Percentiles rank a stretch among this genome's conserved stretches.
phyloP scores from a whole-genome alignment of 2,888 invertebrate species.

The Caprella mutica region DNA sequence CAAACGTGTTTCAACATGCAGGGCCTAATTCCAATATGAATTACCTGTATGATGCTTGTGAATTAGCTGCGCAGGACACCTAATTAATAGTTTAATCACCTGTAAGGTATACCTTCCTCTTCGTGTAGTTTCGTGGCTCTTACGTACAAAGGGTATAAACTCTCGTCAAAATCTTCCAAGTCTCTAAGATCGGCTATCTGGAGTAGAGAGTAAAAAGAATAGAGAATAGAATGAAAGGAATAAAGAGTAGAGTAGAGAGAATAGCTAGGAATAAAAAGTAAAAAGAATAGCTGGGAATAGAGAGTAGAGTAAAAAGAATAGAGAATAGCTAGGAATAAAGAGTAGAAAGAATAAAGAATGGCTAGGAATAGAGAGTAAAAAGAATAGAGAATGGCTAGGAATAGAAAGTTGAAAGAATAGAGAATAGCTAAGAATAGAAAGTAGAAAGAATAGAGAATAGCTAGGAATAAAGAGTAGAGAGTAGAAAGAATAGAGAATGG shows the following conservation, averaged over 20 bases:
- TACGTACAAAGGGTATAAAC: conserved; percentile 69
- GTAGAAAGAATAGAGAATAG: background rate
- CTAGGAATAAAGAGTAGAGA: background rate
- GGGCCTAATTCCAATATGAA: no score
- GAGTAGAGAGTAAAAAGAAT: conserved; percentile 26
- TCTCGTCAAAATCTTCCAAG: conserved; percentile 69
- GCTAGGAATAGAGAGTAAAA: background rate
- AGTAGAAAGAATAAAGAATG: background rate
- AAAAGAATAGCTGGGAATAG: background rate
- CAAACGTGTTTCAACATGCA: background rate
- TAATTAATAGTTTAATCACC: conserved; percentile 43
- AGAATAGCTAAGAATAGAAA: background rate
- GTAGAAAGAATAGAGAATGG: background rate
- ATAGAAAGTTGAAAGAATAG: background rate
- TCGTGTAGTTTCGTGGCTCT: conserved; percentile 70
- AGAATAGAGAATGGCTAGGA: background rate
- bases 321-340: background rate
- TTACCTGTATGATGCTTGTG: no score
- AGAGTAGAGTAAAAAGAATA: background rate
- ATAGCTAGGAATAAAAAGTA: background rate
- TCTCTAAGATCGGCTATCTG: conserved; percentile 77
- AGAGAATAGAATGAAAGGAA: background rate
- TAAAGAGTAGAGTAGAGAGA: background rate
- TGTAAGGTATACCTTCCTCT: conserved; percentile 53
- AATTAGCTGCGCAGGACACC: background rate